Evolutionary conservation across 1,140 invertebrate species (phyloP).

Genomic region (Microplitis mediator): DNA sequence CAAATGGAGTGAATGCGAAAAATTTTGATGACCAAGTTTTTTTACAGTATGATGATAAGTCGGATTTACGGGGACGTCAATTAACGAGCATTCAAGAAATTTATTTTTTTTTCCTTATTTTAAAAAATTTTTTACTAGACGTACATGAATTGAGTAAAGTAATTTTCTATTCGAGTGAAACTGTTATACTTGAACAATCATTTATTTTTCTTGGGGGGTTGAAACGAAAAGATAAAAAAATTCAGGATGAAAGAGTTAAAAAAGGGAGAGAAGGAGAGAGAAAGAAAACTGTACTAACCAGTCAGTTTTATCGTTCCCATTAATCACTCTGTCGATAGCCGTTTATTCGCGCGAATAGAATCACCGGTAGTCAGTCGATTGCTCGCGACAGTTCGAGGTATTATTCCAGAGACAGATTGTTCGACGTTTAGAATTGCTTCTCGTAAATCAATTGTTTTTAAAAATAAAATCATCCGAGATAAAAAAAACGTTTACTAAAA

Average conservation of each 20-base stretch:
- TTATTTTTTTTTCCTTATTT: neutral
- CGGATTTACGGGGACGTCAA: too few relatives aligned
- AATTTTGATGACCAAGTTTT: too few relatives aligned
- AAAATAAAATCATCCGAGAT: slow-evolving; percentile 1
- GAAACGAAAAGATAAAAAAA: neutral
- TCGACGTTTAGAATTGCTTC: slow-evolving; percentile 24
- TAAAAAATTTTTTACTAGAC: neutral
- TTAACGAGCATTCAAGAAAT: neutral
- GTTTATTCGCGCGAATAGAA: slow-evolving; percentile 31
- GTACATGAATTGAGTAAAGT: neutral
- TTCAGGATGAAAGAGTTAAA: too few relatives aligned
- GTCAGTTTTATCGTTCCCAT: slow-evolving; percentile 33
- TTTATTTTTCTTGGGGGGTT: slow-evolving; percentile 2
- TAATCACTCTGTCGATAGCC: slow-evolving; percentile 31
- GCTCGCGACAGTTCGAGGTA: slow-evolving; percentile 23
- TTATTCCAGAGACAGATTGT: slow-evolving; percentile 29
- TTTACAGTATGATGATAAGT: too few relatives aligned
- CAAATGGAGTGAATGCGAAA: too few relatives aligned
- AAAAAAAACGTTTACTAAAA: too few relatives aligned
- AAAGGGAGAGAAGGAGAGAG: slow-evolving; percentile 5
- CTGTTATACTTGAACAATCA: slow-evolving; percentile 19
- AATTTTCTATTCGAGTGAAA: slow-evolving; percentile 18
- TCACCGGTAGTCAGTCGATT: slow-evolving; percentile 25
- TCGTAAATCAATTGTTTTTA: slow-evolving; percentile 23
- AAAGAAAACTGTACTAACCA: slow-evolving; percentile 15